Conservation (phyloP, 2,113 vertebrate genomes). For the Corythornis madagascariensis region DNA sequence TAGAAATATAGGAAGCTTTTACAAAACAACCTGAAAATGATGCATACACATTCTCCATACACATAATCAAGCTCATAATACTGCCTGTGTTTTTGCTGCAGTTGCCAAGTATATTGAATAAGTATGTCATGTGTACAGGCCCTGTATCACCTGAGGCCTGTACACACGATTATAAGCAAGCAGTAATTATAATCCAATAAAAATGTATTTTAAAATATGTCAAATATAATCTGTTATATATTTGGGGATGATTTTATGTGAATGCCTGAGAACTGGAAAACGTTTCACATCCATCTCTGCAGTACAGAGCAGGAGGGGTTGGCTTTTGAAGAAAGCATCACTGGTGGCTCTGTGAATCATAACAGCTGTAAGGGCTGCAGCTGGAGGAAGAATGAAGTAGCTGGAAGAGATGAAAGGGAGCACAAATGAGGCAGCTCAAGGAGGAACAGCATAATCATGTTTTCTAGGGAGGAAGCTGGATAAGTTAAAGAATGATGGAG, state of each 20-base stretch:
- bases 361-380: background rate
- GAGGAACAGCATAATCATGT: accelerated
- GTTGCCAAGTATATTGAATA: background rate
- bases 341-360: background rate
- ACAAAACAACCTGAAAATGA: accelerated
- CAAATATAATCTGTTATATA: background rate
- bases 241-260: background rate
- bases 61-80: background rate
- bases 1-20: background rate
- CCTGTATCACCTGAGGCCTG: background rate
- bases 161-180: background rate
- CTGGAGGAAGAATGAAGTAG: background rate
- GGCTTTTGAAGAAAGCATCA: background rate
- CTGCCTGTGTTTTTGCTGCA: background rate
- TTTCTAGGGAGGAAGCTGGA: background rate
- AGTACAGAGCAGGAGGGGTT: background rate
- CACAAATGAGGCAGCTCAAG: background rate
- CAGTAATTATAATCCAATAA: background rate
- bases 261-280: background rate
- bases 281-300: accelerated
- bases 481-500: background rate
- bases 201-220: background rate
- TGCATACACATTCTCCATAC: background rate
- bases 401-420: background rate
- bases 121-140: too few relatives aligned